Evolutionary conservation across 2,113 vertebrate species (phyloP).

Genomic region (Speoplatyrhinus poulsoni): DNA sequence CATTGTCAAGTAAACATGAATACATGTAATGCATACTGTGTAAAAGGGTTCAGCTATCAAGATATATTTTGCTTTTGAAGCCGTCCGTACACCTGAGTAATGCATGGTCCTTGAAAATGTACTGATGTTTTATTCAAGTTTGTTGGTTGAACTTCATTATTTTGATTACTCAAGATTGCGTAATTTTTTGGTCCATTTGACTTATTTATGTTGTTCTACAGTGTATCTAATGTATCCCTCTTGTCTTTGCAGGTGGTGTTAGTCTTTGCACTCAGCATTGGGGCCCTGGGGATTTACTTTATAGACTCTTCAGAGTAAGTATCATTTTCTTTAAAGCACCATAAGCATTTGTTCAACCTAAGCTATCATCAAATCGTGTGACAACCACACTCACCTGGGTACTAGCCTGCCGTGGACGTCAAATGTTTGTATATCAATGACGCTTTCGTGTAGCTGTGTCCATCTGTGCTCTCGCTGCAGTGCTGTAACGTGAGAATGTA

Average conservation of each 20-base stretch:
- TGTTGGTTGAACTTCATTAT: background rate
- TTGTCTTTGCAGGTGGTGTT: slow-evolving; percentile 90
- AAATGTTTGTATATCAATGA: too few relatives aligned
- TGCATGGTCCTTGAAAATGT: background rate
- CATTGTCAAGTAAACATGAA: slow-evolving; percentile 24
- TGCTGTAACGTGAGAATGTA: background rate
- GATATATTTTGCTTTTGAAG: background rate
- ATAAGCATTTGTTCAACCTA: background rate
- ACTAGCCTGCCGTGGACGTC: too few relatives aligned
- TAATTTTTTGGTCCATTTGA: slow-evolving; percentile 26
- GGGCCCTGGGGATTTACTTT: slow-evolving; percentile 99
- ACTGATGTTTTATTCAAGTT: background rate
- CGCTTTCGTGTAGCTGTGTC: too few relatives aligned
- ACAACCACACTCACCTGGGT: too few relatives aligned
- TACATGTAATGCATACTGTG: slow-evolving; percentile 21
- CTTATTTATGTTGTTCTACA: slow-evolving; percentile 13
- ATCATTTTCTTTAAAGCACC: slow-evolving; percentile 24
- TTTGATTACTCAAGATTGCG: slow-evolving; percentile 15
- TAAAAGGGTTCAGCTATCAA: background rate
- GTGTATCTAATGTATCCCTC: slow-evolving; percentile 22
- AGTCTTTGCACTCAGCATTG: slow-evolving; percentile 99
- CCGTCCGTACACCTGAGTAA: too few relatives aligned
- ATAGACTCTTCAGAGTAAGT: slow-evolving; percentile 96
- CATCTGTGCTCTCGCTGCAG: too few relatives aligned
- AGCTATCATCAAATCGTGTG: background rate